Conservation (phyloP, 2,888 invertebrate species). For the Cerastis leucographa region DNA sequence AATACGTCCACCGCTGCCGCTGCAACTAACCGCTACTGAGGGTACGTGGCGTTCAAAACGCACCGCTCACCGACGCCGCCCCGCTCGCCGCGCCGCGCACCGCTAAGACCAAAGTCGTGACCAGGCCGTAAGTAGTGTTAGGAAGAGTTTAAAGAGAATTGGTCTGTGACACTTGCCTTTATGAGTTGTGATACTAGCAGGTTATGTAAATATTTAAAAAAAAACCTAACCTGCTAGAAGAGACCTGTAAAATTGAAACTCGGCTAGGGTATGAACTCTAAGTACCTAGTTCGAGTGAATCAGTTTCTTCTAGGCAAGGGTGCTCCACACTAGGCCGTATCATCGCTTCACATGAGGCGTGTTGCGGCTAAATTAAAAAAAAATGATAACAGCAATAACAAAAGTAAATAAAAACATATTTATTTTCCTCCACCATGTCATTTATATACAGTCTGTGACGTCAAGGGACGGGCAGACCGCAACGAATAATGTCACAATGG, state of each 20-base stretch:
- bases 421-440: constrained; percentile 36
- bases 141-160: not conserved
- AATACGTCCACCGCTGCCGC: no score
- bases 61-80: no score
- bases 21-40: no score
- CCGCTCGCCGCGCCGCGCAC: no score
- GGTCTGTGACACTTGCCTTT: not conserved
- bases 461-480: constrained; percentile 29
- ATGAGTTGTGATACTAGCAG: not conserved
- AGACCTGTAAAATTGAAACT: not conserved
- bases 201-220: no score
- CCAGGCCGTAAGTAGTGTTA: no score
- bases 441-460: constrained; percentile 40
- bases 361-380: not conserved
- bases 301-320: no score
- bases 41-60: no score
- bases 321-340: no score
- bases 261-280: not conserved
- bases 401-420: not conserved
- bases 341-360: no score
- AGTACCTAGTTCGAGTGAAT: not conserved
- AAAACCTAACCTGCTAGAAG: not conserved
- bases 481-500: constrained; percentile 21
- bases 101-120: no score
- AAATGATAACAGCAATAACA: not conserved